Evolutionary conservation across 2,797 vertebrate genomes (phyloP).

Genomic region (Rhynchotus rufescens): DNA sequence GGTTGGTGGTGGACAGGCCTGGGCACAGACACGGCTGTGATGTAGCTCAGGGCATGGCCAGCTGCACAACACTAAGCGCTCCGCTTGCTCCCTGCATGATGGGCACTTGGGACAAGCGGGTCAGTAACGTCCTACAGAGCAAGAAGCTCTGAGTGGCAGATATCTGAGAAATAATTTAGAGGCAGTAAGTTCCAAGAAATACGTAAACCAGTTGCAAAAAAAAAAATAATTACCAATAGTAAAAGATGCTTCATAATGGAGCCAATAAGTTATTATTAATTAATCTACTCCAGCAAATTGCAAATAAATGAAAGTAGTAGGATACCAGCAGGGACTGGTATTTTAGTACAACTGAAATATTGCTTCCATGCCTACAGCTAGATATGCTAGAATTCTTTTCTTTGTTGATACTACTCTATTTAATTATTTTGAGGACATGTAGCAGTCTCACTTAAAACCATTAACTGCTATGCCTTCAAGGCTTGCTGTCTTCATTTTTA

Average conservation of each 20-base stretch:
- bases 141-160: background rate
- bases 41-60: background rate
- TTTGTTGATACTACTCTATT: background rate
- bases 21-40: accelerated
- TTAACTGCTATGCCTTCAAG: background rate
- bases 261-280: background rate
- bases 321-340: background rate
- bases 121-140: background rate
- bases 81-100: background rate
- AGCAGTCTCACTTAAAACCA: background rate
- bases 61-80: background rate
- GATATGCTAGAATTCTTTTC: background rate
- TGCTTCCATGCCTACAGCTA: background rate
- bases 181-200: background rate
- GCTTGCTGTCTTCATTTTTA: background rate
- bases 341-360: background rate
- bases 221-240: background rate
- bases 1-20: background rate
- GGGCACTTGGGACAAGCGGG: background rate
- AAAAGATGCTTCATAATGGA: background rate
- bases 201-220: background rate
- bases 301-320: background rate
- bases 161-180: background rate
- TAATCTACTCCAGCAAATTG: background rate
- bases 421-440: background rate